Percentiles rank a stretch among this genome's conserved stretches.
phyloP scores from a whole-genome alignment of 2,797 vertebrate genomes.

The Molossus alvarezi region DNA sequence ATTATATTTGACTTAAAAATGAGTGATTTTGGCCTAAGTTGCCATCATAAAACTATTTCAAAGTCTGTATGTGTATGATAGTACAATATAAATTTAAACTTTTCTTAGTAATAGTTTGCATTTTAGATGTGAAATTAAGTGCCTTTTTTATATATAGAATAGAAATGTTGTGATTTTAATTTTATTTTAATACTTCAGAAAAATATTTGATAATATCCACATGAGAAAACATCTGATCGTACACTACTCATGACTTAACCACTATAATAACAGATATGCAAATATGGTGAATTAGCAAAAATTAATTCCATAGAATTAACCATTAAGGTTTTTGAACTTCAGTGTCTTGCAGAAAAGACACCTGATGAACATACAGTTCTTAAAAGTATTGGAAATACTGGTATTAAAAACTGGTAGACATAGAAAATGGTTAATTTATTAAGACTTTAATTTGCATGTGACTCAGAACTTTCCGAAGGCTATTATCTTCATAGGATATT shows the following conservation, averaged over 20 bases:
- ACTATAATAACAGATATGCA: background rate
- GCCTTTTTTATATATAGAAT: background rate
- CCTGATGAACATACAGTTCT: background rate
- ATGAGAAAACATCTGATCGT: background rate
- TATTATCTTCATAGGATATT: background rate
- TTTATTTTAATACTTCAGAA: background rate
- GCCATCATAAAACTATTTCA: background rate
- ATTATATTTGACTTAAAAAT: background rate
- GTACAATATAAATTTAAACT: background rate
- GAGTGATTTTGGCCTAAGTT: background rate
- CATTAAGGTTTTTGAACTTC: background rate
- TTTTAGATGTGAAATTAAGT: background rate
- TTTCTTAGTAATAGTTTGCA: background rate
- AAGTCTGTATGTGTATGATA: background rate
- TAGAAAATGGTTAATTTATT: background rate
- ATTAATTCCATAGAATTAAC: background rate
- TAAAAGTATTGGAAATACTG: background rate
- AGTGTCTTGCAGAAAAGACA: background rate
- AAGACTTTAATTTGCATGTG: background rate
- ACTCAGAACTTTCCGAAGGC: background rate
- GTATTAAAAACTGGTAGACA: background rate
- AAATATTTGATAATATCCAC: background rate
- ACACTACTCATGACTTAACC: background rate
- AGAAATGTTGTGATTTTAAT: background rate
- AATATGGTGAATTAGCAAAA: background rate